Evolutionary conservation across 2,888 invertebrate genomes (phyloP).

Genomic region (Neoascia interrupta): DNA sequence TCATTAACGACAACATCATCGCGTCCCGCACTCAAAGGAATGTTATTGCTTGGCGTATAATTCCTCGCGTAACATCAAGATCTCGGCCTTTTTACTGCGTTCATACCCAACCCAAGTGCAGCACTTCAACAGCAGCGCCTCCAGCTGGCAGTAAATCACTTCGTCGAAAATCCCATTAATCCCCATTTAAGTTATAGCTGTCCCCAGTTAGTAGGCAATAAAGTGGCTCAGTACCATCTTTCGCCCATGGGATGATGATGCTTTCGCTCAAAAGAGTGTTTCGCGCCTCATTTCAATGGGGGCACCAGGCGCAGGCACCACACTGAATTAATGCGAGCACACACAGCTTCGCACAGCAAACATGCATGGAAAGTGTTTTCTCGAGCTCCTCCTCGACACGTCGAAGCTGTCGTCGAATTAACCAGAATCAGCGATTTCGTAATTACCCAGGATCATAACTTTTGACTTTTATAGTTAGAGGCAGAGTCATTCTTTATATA

Average conservation of each 20-base stretch:
- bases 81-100: constrained; percentile 9
- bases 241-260: constrained; percentile 5
- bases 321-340: constrained; percentile 36
- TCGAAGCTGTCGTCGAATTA: constrained; percentile 39
- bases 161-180: constrained; percentile 64
- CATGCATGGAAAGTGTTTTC: too few species aligned
- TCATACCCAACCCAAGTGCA: constrained; percentile 18
- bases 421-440: constrained; percentile 61
- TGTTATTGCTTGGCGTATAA: constrained; percentile 58
- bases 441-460: constrained; percentile 63
- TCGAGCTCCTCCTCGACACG: background rate
- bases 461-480: constrained; percentile 57
- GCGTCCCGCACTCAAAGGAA: constrained; percentile 30
- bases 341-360: constrained; percentile 38
- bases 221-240: constrained; percentile 49
- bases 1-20: constrained; percentile 35
- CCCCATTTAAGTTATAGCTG: constrained; percentile 65
- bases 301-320: background rate
- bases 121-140: constrained; percentile 41
- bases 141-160: constrained; percentile 52
- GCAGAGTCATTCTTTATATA: constrained; percentile 12
- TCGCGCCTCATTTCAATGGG: background rate
- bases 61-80: constrained; percentile 58
- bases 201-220: constrained; percentile 60
- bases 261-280: constrained; percentile 6